Percentiles rank a stretch among this genome's conserved stretches.
Evolutionary conservation across 1,140 invertebrate species (phyloP).

Genomic region (Lepidurus couesii): DNA sequence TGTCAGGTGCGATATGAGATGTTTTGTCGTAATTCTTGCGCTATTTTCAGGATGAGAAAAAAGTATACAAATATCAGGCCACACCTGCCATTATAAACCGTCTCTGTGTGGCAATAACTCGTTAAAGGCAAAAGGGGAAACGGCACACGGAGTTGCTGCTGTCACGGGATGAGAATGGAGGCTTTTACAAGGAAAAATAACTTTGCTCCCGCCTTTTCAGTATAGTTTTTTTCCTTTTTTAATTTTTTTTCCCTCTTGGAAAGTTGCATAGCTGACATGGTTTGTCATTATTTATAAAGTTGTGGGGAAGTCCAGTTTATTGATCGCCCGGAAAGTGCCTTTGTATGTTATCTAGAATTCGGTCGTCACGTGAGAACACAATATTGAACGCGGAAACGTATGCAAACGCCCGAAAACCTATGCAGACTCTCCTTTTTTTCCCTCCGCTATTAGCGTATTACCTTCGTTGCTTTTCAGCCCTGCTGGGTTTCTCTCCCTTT

Average conservation of each 20-base stretch:
- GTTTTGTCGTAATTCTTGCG: too few relatives aligned
- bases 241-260: background rate
- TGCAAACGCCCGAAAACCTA: background rate
- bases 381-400: constrained; percentile 6
- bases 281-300: constrained; percentile 22
- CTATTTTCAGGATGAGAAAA: background rate
- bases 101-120: constrained; percentile 10
- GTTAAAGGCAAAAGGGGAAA: constrained; percentile 15
- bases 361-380: background rate
- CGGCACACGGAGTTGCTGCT: background rate
- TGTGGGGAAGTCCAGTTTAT: constrained; percentile 13
- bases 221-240: background rate
- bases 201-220: background rate
- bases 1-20: too few relatives aligned
- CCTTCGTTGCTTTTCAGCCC: background rate
- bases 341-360: background rate
- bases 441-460: background rate
- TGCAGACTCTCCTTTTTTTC: background rate
- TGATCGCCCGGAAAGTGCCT: constrained; percentile 4
- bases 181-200: background rate
- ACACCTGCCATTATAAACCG: background rate
- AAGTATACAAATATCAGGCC: background rate
- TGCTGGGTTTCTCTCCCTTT: background rate
- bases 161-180: constrained; percentile 13
- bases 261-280: constrained; percentile 4